A percentile compares a stretch with the other conserved stretches of the same genome.
These are phyloP conservation scores for Camponotus fellah DNA, from an alignment of 2,888 invertebrate genomes.

Conservation along the genomic window DNA sequence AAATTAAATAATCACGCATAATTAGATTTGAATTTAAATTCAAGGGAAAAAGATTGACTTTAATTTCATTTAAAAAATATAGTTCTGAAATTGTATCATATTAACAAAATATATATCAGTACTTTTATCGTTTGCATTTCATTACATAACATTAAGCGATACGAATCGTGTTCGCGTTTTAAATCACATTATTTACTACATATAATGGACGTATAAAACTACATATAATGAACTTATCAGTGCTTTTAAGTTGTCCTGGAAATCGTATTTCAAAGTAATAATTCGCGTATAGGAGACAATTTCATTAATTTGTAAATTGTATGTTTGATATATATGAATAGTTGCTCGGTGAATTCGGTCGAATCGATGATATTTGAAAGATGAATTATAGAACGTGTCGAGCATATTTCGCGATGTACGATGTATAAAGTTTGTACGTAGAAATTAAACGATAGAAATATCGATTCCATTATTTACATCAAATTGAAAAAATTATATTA, in stretches of 20 bases:
- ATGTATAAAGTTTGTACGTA: neutral
- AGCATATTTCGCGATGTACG: constrained; percentile 16
- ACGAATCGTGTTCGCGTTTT: neutral
- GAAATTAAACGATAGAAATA: constrained; percentile 27
- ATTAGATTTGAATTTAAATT: neutral
- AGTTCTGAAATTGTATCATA: neutral
- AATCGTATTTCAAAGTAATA: constrained; percentile 43
- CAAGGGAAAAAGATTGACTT: neutral
- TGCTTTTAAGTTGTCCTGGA: constrained; percentile 12
- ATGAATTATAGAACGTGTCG: constrained; percentile 35
- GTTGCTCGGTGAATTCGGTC: constrained; percentile 57
- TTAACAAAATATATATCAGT: constrained; percentile 16
- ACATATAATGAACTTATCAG: constrained; percentile 11
- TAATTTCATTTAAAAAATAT: constrained; percentile 3
- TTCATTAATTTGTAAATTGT: constrained; percentile 67
- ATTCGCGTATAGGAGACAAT: constrained; percentile 51
- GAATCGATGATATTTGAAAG: constrained; percentile 50
- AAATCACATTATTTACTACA: constrained; percentile 37
- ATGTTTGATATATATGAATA: constrained; percentile 51
- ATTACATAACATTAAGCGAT: constrained; percentile 18
- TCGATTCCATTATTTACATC: neutral
- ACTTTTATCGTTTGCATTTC: constrained; percentile 25
- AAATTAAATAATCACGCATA: neutral
- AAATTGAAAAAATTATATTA: constrained; percentile 15
- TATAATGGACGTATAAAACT: constrained; percentile 22